A percentile compares a stretch with the other conserved stretches of the same genome.
Conservation (phyloP, 2,113 vertebrate species). For the Grallaria varia region DNA sequence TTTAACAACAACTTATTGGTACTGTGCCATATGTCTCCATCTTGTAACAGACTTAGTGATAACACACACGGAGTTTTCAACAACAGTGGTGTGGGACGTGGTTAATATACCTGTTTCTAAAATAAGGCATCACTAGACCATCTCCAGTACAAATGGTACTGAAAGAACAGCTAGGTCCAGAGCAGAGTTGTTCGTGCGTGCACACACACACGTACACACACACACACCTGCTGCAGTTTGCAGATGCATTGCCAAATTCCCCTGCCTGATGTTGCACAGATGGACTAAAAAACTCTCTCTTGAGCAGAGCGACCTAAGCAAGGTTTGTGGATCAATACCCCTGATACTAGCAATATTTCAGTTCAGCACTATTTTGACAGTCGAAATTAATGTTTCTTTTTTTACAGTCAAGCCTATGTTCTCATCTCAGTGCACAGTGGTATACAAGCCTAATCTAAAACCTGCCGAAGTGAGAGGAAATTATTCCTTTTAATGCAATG, state of each 20-base stretch:
- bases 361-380: not conserved
- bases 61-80: not conserved
- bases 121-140: not conserved
- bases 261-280: accelerated
- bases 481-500: not conserved
- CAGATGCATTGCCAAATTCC: not conserved
- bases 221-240: accelerated
- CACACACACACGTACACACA: accelerated
- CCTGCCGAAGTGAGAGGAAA: not conserved
- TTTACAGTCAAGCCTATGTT: not conserved
- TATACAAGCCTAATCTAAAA: not conserved
- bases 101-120: not conserved
- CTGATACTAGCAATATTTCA: not conserved
- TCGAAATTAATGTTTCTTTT: not conserved
- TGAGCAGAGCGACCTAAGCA: not conserved
- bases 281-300: not conserved
- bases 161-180: not conserved
- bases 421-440: not conserved
- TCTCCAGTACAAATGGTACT: not conserved
- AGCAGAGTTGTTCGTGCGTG: not conserved
- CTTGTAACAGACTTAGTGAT: not conserved
- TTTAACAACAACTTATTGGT: not conserved
- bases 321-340: not conserved
- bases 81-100: accelerated
- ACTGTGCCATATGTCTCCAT: not conserved